phyloP scores from a whole-genome alignment of 2,113 vertebrate species.

The human region DNA sequence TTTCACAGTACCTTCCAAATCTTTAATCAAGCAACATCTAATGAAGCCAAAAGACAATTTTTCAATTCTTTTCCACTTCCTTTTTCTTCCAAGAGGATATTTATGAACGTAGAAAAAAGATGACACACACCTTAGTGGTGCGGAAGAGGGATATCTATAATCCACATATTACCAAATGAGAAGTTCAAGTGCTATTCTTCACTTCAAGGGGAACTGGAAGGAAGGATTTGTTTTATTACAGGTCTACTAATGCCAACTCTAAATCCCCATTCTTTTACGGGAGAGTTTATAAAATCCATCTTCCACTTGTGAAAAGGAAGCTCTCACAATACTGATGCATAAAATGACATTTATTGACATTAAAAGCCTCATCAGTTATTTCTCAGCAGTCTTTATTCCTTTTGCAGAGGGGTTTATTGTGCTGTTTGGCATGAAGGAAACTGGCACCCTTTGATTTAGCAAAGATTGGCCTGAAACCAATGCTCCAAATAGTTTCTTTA shows the following conservation, averaged over 20 bases:
- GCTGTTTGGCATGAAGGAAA: slow-evolving; percentile 36
- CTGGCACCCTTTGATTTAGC: slow-evolving; percentile 34
- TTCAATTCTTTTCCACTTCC: slow-evolving; percentile 34
- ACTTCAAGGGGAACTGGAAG: slow-evolving; percentile 54
- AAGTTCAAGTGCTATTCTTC: slow-evolving; percentile 63
- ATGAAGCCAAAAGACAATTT: slow-evolving; percentile 53
- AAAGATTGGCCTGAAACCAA: slow-evolving; percentile 7
- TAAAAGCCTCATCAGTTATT: slow-evolving; percentile 64
- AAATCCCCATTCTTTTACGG: slow-evolving; percentile 49
- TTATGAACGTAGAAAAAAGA: slow-evolving; percentile 40
- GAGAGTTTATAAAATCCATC: slow-evolving; percentile 49
- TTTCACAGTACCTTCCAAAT: slow-evolving; percentile 59
- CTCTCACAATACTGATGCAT: slow-evolving; percentile 25
- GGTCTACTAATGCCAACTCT: slow-evolving; percentile 41
- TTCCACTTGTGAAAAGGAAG: slow-evolving; percentile 51
- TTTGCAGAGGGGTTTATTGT: slow-evolving; percentile 53
- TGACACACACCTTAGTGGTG: neutral
- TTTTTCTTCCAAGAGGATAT: slow-evolving; percentile 37
- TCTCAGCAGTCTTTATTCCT: slow-evolving; percentile 36
- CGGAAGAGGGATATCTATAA: slow-evolving; percentile 43
- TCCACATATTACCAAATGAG: slow-evolving; percentile 53
- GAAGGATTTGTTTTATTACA: slow-evolving; percentile 63
- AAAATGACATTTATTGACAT: slow-evolving; percentile 63
- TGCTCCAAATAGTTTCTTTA: slow-evolving; percentile 44
- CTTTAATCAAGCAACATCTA: slow-evolving; percentile 63